Evolutionary conservation across 2,888 invertebrate species (phyloP), one percentile per base, ranked within the genome.

Genomic region (Ptilodon capucinus): DNA sequence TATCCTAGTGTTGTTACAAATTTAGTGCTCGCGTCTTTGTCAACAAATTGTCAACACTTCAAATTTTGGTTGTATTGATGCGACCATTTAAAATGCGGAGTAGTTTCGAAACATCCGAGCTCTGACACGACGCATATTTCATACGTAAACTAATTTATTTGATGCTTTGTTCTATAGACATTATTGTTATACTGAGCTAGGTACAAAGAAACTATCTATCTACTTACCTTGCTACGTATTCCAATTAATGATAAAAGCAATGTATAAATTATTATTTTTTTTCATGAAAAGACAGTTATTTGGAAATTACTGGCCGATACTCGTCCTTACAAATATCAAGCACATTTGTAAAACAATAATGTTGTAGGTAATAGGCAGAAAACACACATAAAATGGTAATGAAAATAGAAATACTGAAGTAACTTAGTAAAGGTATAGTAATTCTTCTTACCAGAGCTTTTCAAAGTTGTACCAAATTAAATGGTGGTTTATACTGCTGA

Each of bases 401-500:
- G n/a, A n/a, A n/a, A n/a, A n/a, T n/a, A n/a, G n/a, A n/a, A n/a
- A n/a, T n/a, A n/a, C n/a, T n/a, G n/a, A n/a, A n/a, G n/a, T n/a
- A n/a, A n/a, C n/a, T n/a, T n/a, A n/a, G n/a, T n/a, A n/a, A n/a
- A n/a, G n/a, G 11, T 19, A 4, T 40, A 32, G 7, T 19, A 11
- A 18, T 16, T 19, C 14, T 16, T 43, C 65, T 63, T 58, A 65
- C 65, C 65, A 65, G 63, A 60, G 48, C 42, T 30, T 46, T 51
- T 47, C 30, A 16, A 5, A 11, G 21, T 13, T 23, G 40, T 14
- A 9, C 13, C 8, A 14, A 16, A n/a, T 13, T 21, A 0, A 13
- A 0, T 16, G 25, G 14, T 38, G 46, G 44, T 67, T 59, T 61
- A 53, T 54, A 51, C 39, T 46, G 48, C 35, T 44, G 59, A 39